Percentiles rank a stretch among this genome's conserved stretches.
Conservation (phyloP, 2,113 vertebrate genomes). For the Myrmecophaga tridactyla region DNA sequence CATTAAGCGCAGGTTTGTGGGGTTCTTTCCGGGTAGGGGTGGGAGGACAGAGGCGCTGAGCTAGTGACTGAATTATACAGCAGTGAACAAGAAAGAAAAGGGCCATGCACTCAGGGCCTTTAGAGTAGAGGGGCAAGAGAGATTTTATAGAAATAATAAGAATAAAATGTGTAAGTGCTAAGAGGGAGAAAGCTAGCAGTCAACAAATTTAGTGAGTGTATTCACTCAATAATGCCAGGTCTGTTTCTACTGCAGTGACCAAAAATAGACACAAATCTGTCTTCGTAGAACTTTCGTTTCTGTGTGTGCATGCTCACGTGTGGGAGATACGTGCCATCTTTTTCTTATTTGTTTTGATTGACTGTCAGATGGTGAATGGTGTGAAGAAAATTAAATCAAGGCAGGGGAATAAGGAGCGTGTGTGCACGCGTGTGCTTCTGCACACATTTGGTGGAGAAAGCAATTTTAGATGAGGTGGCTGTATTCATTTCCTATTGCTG, state of each 20-base stretch:
- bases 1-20: background rate
- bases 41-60: background rate
- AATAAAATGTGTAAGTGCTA: background rate
- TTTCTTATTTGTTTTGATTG: constrained; percentile 9
- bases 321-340: background rate
- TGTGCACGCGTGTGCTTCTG: background rate
- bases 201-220: background rate
- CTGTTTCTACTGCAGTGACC: background rate
- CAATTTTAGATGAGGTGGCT: background rate
- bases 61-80: background rate
- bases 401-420: background rate
- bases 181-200: background rate
- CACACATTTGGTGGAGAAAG: background rate
- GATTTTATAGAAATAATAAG: background rate
- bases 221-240: background rate
- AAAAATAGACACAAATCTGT: background rate
- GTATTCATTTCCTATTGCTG: background rate
- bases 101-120: too few species aligned
- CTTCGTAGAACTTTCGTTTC: background rate
- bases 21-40: background rate
- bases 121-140: background rate
- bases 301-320: background rate
- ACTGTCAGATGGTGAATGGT: background rate
- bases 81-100: background rate
- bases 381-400: background rate